These are phyloP conservation scores for Sorex maritimensis DNA, from an alignment of 2,797 vertebrate species.

Conservation along the genomic window DNA sequence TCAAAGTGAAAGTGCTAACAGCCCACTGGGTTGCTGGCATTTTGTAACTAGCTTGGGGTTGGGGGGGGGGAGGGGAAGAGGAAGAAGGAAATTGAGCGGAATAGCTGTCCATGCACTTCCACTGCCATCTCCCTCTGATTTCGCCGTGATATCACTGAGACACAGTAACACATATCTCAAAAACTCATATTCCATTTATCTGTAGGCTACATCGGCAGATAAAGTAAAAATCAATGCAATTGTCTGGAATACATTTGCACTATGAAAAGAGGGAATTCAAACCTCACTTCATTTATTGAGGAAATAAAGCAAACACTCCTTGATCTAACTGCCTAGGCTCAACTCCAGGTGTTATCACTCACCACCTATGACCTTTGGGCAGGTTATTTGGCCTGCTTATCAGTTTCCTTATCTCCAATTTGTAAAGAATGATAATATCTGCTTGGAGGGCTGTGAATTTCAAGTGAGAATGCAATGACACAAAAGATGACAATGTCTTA, in stretches of 20 bases:
- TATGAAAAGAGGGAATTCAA: not conserved
- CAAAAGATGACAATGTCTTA: not conserved
- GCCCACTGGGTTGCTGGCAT: not conserved
- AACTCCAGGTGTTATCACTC: not conserved
- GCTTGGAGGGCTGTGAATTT: not conserved
- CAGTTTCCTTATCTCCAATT: not conserved
- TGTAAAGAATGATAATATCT: not conserved
- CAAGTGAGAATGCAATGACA: not conserved
- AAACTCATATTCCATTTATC: not conserved
- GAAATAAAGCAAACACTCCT: not conserved
- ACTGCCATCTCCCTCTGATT: not conserved
- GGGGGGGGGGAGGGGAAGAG: no score
- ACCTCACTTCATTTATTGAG: not conserved
- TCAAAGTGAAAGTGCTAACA: not conserved
- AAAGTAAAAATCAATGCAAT: not conserved
- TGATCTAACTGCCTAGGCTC: not conserved
- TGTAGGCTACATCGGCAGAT: conserved; percentile 1
- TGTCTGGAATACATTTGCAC: not conserved
- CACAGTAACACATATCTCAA: not conserved
- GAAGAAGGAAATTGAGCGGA: not conserved
- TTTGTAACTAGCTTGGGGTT: not conserved
- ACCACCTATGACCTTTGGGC: not conserved
- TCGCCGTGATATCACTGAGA: not conserved
- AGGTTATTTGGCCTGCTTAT: no score
- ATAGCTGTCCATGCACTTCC: not conserved